Conservation (phyloP, 37 sponge, comb jelly and placozoan species). For the Aphrocallistes beatrix region DNA sequence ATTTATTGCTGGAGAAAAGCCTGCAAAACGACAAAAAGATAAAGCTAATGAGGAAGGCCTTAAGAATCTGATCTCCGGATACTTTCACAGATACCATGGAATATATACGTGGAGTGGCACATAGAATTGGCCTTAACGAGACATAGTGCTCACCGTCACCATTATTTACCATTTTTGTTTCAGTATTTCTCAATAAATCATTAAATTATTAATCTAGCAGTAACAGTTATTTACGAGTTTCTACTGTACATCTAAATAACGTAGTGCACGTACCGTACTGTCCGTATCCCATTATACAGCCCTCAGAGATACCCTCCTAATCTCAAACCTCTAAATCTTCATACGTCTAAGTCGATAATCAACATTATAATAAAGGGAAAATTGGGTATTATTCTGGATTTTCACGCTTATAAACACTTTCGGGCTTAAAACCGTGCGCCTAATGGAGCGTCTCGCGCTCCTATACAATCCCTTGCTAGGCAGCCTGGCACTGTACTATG, state of each 20-base stretch:
- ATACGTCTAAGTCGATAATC: no score
- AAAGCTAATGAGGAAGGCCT: slow-evolving; percentile 9
- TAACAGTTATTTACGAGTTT: not conserved
- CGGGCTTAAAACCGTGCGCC: no score
- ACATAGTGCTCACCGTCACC: not conserved
- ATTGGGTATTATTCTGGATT: no score
- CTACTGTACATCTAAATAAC: not conserved
- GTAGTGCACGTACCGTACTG: not conserved
- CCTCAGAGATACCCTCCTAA: no score
- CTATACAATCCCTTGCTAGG: no score
- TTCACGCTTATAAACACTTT: no score
- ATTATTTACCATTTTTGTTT: not conserved
- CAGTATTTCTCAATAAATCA: not conserved
- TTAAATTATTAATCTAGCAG: not conserved
- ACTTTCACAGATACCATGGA: not conserved
- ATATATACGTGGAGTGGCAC: not conserved
- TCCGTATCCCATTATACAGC: not conserved
- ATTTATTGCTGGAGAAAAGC: not conserved
- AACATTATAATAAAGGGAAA: no score
- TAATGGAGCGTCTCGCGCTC: no score
- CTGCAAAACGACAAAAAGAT: not conserved
- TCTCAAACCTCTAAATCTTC: no score
- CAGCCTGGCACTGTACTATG: no score
- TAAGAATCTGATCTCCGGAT: not conserved
- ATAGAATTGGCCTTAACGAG: not conserved